Evolutionary conservation across 2,113 vertebrate genomes (phyloP).

Genomic region (Paramormyrops kingsleyae): DNA sequence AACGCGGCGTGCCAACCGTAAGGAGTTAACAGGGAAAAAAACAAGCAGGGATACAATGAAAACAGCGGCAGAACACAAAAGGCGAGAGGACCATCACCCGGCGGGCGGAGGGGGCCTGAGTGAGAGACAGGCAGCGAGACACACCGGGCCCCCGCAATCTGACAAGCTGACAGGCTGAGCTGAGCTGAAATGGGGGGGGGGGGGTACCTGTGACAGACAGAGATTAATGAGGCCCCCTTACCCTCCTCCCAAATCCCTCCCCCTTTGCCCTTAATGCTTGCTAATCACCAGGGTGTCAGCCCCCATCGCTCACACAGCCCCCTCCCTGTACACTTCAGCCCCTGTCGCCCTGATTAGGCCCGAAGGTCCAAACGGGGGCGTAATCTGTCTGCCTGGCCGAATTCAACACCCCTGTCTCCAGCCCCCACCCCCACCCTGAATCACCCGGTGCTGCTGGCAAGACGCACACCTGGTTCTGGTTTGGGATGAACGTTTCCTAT

Average conservation of each 20-base stretch:
- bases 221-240: slow-evolving; percentile 43
- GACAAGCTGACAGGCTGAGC: slow-evolving; percentile 17
- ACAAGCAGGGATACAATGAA: background rate
- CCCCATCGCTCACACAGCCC: slow-evolving; percentile 35
- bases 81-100: background rate
- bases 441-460: slow-evolving; percentile 17
- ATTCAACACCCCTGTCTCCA: slow-evolving; percentile 2
- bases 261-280: slow-evolving; percentile 36
- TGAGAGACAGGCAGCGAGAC: slow-evolving; percentile 2
- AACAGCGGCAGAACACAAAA: background rate
- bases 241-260: slow-evolving; percentile 29
- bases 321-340: background rate
- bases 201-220: slow-evolving; percentile 35
- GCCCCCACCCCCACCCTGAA: background rate
- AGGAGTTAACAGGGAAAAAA: background rate
- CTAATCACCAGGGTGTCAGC: slow-evolving; percentile 45
- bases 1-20: background rate
- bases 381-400: slow-evolving; percentile 27
- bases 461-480: slow-evolving; percentile 30
- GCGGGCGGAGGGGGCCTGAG: background rate
- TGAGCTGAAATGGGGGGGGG: slow-evolving; percentile 16
- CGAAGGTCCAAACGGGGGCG: slow-evolving; percentile 29
- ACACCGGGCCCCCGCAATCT: background rate
- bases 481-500: slow-evolving; percentile 25
- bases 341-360: slow-evolving; percentile 25